Percentiles rank a stretch among this genome's conserved stretches.
Conservation (phyloP, 2,797 vertebrate genomes). For the Kryptopterus vitreolus region DNA sequence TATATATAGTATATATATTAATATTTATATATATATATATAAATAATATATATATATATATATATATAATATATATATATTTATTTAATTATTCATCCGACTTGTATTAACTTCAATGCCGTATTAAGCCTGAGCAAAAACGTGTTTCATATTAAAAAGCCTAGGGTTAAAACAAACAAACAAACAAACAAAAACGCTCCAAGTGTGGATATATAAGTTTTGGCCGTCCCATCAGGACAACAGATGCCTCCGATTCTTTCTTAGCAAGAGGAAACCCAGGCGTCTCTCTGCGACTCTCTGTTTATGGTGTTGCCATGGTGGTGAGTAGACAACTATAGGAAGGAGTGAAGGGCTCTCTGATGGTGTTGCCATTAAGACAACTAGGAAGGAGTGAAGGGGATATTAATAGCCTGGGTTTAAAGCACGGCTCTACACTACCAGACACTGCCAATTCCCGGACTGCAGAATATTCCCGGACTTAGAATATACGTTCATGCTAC, state of each 20-base stretch:
- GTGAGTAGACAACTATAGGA: constrained; percentile 44
- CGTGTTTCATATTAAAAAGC: constrained; percentile 39
- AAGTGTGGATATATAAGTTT: constrained; percentile 33
- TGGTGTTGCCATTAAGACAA: constrained; percentile 50
- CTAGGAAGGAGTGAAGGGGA: constrained; percentile 34
- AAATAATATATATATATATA: no score
- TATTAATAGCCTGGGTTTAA: constrained; percentile 50
- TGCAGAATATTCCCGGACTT: not conserved
- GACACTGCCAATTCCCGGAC: constrained; percentile 1
- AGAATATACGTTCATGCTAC: not conserved
- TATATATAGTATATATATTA: no score
- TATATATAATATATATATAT: not conserved
- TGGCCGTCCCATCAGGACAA: constrained; percentile 18
- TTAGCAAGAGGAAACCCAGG: constrained; percentile 38
- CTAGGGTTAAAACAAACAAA: no score
- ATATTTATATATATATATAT: no score
- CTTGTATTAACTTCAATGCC: not conserved
- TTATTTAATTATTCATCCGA: not conserved
- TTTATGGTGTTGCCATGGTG: constrained; percentile 52
- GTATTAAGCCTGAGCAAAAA: constrained; percentile 10
- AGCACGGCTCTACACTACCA: constrained; percentile 26
- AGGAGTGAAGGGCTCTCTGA: constrained; percentile 39
- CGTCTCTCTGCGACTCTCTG: constrained; percentile 35
- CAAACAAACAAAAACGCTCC: constrained; percentile 25
- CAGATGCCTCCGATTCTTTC: constrained; percentile 41